These are phyloP conservation scores for Labeo calbasu DNA, from an alignment of 2,797 vertebrate species.

Conservation along the genomic window DNA sequence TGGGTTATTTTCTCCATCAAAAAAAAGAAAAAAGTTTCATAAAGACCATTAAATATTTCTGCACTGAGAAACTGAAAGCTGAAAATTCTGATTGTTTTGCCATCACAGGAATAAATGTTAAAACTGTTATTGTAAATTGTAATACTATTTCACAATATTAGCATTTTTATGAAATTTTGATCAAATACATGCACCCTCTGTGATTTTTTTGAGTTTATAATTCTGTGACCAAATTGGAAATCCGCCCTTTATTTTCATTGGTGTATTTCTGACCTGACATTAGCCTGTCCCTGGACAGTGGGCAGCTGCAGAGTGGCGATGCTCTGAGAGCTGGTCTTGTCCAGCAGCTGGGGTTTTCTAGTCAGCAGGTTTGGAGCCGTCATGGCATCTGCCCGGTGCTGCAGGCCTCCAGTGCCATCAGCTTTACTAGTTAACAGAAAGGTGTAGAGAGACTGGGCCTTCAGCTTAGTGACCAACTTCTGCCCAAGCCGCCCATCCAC, in stretches of 20 bases:
- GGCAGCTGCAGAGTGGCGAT: constrained; percentile 96
- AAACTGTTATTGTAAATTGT: neutral
- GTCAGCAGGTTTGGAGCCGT: constrained; percentile 93
- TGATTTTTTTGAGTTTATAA: neutral
- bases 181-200: neutral
- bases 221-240: neutral
- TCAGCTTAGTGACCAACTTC: constrained; percentile 91
- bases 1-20: neutral
- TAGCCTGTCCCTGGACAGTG: constrained; percentile 86
- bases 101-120: neutral
- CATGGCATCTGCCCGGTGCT: constrained; percentile 91
- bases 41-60: neutral
- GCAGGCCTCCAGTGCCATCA: constrained; percentile 93
- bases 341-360: constrained; percentile 91
- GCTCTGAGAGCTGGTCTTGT: constrained; percentile 92
- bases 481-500: constrained; percentile 93
- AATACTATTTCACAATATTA: neutral
- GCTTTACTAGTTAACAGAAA: constrained; percentile 95
- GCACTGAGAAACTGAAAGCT: neutral
- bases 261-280: constrained; percentile 85
- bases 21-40: no score
- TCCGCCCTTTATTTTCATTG: no score
- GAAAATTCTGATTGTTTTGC: neutral
- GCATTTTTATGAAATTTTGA: neutral
- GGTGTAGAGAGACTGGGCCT: constrained; percentile 93